Percentiles rank a stretch among this genome's conserved stretches.
Evolutionary conservation across 1,140 invertebrate genomes (phyloP).

Genomic region (Ips typographus): DNA sequence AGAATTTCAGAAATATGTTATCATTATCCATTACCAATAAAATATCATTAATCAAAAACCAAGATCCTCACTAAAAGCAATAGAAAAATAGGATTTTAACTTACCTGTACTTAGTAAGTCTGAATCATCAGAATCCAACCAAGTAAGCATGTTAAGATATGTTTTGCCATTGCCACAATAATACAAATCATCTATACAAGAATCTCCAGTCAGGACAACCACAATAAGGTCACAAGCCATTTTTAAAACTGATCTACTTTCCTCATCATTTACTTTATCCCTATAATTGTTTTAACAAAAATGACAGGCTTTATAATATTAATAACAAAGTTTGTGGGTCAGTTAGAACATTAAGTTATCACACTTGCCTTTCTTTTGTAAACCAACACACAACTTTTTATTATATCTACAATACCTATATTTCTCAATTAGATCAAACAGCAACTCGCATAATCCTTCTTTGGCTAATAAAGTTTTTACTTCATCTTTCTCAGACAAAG

Average conservation of each 20-base stretch:
- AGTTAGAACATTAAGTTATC: too few relatives aligned
- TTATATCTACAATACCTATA: conserved; percentile 54
- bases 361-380: background rate
- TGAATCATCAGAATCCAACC: conserved; percentile 72
- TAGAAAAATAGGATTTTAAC: background rate
- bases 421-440: conserved; percentile 74
- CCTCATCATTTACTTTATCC: conserved; percentile 59
- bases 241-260: conserved; percentile 74
- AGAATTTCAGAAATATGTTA: too few relatives aligned
- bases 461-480: conserved; percentile 75
- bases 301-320: too few relatives aligned
- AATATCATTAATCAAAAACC: background rate
- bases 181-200: conserved; percentile 82
- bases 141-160: conserved; percentile 71
- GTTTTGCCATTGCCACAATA: conserved; percentile 68
- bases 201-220: conserved; percentile 82
- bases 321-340: too few relatives aligned
- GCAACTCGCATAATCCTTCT: conserved; percentile 71
- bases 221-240: conserved; percentile 84
- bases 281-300: background rate
- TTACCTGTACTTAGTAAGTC: conserved; percentile 72
- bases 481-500: conserved; percentile 75
- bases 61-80: background rate
- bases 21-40: too few relatives aligned
- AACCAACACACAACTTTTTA: background rate